Percentiles rank a stretch among this genome's conserved stretches.
phyloP scores from a whole-genome alignment of 2,888 invertebrate species.

The Miltochrista miniata region DNA sequence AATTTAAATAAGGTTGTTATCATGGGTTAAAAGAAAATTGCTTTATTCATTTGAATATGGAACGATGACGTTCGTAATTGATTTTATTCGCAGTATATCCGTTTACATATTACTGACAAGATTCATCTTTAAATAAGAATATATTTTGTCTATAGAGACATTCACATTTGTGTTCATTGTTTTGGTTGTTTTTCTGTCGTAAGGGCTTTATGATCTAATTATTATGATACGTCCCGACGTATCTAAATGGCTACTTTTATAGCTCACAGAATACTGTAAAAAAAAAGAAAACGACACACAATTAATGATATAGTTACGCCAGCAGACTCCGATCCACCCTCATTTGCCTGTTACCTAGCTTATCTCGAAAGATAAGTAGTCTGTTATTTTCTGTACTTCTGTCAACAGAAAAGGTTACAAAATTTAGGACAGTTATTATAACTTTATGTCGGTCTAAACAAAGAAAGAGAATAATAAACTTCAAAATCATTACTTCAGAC shows the following conservation, averaged over 20 bases:
- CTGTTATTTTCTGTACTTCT: not conserved
- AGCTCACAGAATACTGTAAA: not conserved
- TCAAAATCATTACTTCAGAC: conserved; percentile 10
- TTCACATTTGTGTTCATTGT: too few species aligned
- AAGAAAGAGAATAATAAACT: not conserved
- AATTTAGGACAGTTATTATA: not conserved
- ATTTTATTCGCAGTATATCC: not conserved
- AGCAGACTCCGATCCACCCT: too few species aligned
- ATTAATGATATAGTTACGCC: too few species aligned
- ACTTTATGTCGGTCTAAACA: not conserved
- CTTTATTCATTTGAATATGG: not conserved
- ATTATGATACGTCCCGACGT: too few species aligned
- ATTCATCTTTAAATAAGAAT: not conserved
- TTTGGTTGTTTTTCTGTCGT: too few species aligned
- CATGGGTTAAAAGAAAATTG: not conserved
- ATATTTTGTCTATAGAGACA: too few species aligned
- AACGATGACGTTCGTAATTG: not conserved
- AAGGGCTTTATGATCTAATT: not conserved
- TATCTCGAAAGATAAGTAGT: too few species aligned
- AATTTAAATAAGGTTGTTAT: too few species aligned
- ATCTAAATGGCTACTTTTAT: not conserved
- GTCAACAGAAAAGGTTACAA: not conserved
- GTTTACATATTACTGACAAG: not conserved
- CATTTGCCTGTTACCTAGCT: too few species aligned
- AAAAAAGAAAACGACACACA: not conserved